Base-by-base conservation (phyloP, 2,797 vertebrate species). In the Leptatherina wallacei region DNA sequence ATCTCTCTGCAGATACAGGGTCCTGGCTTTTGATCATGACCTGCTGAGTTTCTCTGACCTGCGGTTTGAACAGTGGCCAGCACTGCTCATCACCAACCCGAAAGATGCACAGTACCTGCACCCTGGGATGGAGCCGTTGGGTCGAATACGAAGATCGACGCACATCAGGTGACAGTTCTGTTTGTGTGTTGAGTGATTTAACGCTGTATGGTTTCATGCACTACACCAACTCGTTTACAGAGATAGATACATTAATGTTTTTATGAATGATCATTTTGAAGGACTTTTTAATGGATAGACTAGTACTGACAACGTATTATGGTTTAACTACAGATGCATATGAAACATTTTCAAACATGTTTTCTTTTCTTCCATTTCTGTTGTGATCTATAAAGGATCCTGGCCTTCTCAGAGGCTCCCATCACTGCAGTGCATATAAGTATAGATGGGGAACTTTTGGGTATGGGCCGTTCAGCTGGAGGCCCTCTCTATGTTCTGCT, bases 21-120 rank as follows among this genome's bases (percentile, higher is more conserved):
- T 99, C 64, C 93, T 99, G 79, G 97, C 94, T 0, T 96, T 99
- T 63, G 98, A 99, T 84, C 97, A 99, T 0, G 97, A 99, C 94
- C 93, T 99, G 78, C 90, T 99, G 73, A 99, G 97, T 83, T 99
- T 99, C 24, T 93, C 95, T 18, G 98, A 99, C 90, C 85, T 98
- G 79, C 94, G 14, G 47, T 98, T 98, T 85, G 95, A 94, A 36
- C 92, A 95, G 77, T 99, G 98, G 98, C 98, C 98, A 6, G 96
- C 93, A 0, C 90, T 98, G 77, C 94, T 99, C 77, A 96, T 99
- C 90, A 99, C 98, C 77, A 99, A 98, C 89, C 98, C 98, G 75
- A 99, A 99, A 81, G 93, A 97, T 12, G 94, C 95, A 0, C 96
- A 97, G 65, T 99, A 99, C 84, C 93, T 96, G 68, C 96, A 96